Base-by-base conservation (phyloP, 2,888 invertebrate species). In the Ecliptopera silaceata region DNA sequence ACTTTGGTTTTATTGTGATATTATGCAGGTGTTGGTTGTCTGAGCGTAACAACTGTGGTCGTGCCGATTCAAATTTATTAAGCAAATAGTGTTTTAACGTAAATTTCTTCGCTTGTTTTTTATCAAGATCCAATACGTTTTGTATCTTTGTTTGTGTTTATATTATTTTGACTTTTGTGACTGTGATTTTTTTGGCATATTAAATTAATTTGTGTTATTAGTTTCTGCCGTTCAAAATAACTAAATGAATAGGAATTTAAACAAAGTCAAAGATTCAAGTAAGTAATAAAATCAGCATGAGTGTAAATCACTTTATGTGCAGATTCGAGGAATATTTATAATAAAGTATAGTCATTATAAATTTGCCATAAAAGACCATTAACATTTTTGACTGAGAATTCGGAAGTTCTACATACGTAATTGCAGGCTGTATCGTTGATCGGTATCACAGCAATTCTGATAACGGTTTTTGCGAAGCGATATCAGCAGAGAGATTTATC, bases 401-500 rank as follows among this genome's bases (percentile, higher is more conserved):
- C 59, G 61, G 59, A 55, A 66, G 66, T 63, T 61, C 61, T 56
- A 63, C 48, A 56, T 49, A 55, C 56, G 58, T 63, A 61, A 64
- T 64, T 63, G 61, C 46, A 18, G 57, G 44, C 57, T 47, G 62
- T 64, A 60, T 61, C 55, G 54, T 63, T 59, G 59, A 67, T 48
- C 63, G 61, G 64, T 69, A 65, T 66, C 67, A 62, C 63, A 62
- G 64, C 65, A 64, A 69, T 65, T 60, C 46, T 29, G 76, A 80
- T 79, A 80, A 79, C 72, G 71, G 71, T 67, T 71, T 80, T 77
- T 66, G 61, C 72, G 74, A 81, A 79, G 68, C 65, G 69, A 71
- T 77, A 75, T 71, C 71, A 73, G 72, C 72, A 66, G 71, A 69
- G 68, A 74, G 77, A 79, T 80, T 79, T 78, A 83, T 82, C 81